A percentile compares a stretch with the other conserved stretches of the same genome.
Conservation (phyloP, 1,140 invertebrate species). For the Trachelipus rathkii region DNA sequence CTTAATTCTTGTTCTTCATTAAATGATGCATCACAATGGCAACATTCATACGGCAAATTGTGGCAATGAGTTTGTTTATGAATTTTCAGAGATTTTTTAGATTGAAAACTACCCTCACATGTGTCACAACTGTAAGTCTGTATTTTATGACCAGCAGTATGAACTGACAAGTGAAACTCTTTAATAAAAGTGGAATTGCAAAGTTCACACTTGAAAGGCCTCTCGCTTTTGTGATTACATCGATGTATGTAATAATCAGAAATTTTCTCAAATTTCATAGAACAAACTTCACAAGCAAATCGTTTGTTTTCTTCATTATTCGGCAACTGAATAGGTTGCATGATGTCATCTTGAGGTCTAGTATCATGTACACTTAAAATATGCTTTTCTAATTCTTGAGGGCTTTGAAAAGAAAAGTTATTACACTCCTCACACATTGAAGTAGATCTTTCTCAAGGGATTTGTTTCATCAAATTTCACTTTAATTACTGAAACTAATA, state of each 20-base stretch:
- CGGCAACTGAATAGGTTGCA: neutral
- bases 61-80: neutral
- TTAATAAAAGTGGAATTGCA: neutral
- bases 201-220: neutral
- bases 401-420: neutral
- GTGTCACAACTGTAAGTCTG: neutral
- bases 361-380: slow-evolving; percentile 4
- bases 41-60: neutral
- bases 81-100: neutral
- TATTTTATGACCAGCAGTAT: neutral
- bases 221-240: neutral
- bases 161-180: slow-evolving; percentile 1
- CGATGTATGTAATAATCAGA: neutral
- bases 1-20: neutral
- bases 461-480: slow-evolving; percentile 45
- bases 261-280: neutral
- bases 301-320: neutral
- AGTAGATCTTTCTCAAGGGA: slow-evolving; percentile 46
- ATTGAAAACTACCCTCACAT: neutral
- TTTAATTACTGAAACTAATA: too few relatives aligned
- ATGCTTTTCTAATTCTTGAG: slow-evolving; percentile 5
- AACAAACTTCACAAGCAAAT: neutral
- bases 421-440: neutral
- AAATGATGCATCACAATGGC: neutral
- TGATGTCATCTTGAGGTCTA: neutral